Evolutionary conservation across 2,888 invertebrate species (phyloP), one percentile per base, ranked within the genome.

Genomic region (Tetranychus piercei): DNA sequence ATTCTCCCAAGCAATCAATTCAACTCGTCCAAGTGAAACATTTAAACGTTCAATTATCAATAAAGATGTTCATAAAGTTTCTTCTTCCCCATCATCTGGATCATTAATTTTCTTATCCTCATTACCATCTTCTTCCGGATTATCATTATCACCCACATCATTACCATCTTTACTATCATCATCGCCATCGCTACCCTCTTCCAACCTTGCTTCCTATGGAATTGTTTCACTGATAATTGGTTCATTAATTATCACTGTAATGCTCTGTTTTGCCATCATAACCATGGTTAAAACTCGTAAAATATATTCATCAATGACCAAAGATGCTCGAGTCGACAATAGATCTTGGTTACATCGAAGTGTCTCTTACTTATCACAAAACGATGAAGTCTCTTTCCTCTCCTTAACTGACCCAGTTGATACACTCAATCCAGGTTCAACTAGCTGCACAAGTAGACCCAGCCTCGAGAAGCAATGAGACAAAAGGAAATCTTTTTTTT

Each of bases 321-420:
- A 55, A 55, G 55, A 55, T 15, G 15, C 55, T 55, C 55, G 55
- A 7, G 55, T 55, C 11, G 55, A 55, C 55, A 55, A 55, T 55
- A 55, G 55, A 55, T 55, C 55, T 55, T 55, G 55, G 55, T 55
- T 55, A 55, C 55, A 55, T 55, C 55, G 79, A 44, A 78, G 78
- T 74, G 79, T 80, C 55, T 78, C 80, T 3, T 80, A 80, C 74
- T 77, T 76, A 34, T 79, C 79, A 3, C 80, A 80, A 43, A 76
- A 77, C 43, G 80, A 80, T 72, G 80, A 80, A 72, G 79, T 80
- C 43, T 78, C 79, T 64, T 79, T 79, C 18, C 78, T 78, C n/a
- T 79, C 79, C 8, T 75, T 79, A 15, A 76, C 79, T 11, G 79
- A 79, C 8, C 77, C 78, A 15, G 78, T 78, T 6, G 78, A 34